Evolutionary conservation across 2,113 vertebrate species (phyloP).

Genomic region (Rhinogobius similis): DNA sequence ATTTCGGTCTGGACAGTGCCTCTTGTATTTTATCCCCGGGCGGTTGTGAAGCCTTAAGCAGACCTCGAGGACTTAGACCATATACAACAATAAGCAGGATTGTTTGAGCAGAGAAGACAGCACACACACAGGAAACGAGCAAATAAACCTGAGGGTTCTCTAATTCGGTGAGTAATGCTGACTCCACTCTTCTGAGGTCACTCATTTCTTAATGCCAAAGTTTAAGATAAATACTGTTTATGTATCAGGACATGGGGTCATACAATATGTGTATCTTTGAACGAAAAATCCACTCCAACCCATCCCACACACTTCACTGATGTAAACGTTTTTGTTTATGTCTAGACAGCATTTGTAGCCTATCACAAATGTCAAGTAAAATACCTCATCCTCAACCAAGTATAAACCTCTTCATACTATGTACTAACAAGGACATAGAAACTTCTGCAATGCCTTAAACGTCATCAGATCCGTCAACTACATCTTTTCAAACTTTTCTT

Average conservation of each 20-base stretch:
- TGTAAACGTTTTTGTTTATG: constrained; percentile 44
- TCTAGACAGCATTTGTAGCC: constrained; percentile 16
- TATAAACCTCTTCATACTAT: constrained; percentile 28
- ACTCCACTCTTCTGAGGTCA: constrained; percentile 42
- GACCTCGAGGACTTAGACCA: constrained; percentile 41
- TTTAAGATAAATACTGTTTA: constrained; percentile 44
- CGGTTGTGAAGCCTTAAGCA: constrained; percentile 35
- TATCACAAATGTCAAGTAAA: constrained; percentile 18
- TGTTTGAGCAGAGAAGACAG: constrained; percentile 26
- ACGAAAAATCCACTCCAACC: constrained; percentile 32
- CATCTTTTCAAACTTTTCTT: too few relatives aligned
- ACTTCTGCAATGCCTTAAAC: constrained; percentile 35
- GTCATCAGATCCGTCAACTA: constrained; percentile 36
- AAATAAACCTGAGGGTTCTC: constrained; percentile 22
- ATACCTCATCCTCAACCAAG: constrained; percentile 34
- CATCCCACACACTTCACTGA: constrained; percentile 19
- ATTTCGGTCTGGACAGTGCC: constrained; percentile 10
- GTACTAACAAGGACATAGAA: constrained; percentile 42
- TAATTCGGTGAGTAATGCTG: constrained; percentile 41
- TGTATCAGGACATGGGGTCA: constrained; percentile 22
- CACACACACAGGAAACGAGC: constrained; percentile 21
- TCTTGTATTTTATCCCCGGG: constrained; percentile 36
- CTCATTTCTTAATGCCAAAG: constrained; percentile 17
- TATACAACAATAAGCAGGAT: constrained; percentile 53
- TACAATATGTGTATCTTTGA: constrained; percentile 27